Conservation (phyloP, 1,140 invertebrate species). For the Teleogryllus occipitalis region DNA sequence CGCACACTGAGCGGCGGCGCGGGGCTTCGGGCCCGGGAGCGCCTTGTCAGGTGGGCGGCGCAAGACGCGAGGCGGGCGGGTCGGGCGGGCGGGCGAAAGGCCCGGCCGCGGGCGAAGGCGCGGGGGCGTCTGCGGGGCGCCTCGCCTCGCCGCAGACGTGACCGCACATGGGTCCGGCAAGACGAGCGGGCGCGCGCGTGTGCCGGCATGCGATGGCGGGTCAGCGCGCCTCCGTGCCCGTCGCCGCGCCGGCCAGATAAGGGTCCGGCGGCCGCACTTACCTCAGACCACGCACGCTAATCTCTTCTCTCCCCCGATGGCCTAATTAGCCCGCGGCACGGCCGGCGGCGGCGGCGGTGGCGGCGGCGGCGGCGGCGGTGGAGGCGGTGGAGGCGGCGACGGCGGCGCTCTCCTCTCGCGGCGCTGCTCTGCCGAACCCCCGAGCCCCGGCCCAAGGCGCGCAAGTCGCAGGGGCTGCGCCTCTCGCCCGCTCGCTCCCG, state of each 20-base stretch:
- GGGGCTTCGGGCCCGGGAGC: no score
- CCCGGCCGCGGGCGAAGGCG: no score
- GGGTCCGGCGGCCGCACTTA: not conserved
- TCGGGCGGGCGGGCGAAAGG: no score
- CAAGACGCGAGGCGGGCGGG: not conserved
- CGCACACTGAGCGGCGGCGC: not conserved
- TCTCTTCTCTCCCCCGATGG: constrained; percentile 2
- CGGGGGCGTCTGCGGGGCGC: not conserved
- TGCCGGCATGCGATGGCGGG: not conserved
- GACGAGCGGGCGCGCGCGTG: not conserved
- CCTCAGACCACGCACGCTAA: not conserved
- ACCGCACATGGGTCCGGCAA: not conserved
- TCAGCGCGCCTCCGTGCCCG: not conserved
- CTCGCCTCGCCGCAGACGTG: not conserved
- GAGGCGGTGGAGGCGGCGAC: not conserved
- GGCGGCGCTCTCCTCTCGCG: no score
- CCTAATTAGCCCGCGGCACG: not conserved
- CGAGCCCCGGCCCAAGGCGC: not conserved
- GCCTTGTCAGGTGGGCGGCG: not conserved
- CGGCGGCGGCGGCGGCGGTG: no score
- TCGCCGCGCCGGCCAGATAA: not conserved
- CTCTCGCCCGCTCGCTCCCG: no score
- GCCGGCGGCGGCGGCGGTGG: no score
- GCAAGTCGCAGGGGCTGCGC: no score
- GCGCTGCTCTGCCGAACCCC: no score